Conservation (phyloP, 2,113 vertebrate genomes). For the Peromyscus leucopus region DNA sequence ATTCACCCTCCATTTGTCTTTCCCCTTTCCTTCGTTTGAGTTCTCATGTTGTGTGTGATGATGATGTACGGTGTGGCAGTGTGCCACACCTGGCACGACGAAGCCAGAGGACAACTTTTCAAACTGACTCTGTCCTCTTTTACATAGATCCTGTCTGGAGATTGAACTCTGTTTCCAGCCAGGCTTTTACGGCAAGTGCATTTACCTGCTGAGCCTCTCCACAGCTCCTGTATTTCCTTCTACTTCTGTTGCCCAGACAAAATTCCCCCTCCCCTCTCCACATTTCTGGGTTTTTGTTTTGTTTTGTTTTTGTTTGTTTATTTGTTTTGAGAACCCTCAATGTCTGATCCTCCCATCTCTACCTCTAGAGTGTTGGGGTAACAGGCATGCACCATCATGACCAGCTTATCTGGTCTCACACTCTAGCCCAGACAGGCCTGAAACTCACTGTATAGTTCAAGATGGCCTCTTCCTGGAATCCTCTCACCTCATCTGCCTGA, state of each 20-base stretch:
- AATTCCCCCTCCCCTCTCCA: not conserved
- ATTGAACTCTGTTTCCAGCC: not conserved
- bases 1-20: not conserved
- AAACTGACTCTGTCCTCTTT: not conserved
- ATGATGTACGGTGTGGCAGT: too few species aligned
- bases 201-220: not conserved
- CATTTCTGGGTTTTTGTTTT: too few species aligned
- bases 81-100: not conserved
- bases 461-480: not conserved
- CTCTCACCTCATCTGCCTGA: not conserved
- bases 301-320: not conserved
- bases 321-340: not conserved
- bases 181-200: not conserved
- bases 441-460: not conserved
- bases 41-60: not conserved
- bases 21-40: not conserved
- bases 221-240: not conserved
- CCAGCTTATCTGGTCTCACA: not conserved
- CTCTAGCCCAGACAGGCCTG: not conserved
- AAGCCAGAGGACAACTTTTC: not conserved
- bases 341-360: not conserved
- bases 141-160: not conserved
- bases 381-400: not conserved
- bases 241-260: not conserved
- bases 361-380: not conserved